Base-by-base conservation (phyloP, 2,797 vertebrate genomes). In the Mycteria americana region DNA sequence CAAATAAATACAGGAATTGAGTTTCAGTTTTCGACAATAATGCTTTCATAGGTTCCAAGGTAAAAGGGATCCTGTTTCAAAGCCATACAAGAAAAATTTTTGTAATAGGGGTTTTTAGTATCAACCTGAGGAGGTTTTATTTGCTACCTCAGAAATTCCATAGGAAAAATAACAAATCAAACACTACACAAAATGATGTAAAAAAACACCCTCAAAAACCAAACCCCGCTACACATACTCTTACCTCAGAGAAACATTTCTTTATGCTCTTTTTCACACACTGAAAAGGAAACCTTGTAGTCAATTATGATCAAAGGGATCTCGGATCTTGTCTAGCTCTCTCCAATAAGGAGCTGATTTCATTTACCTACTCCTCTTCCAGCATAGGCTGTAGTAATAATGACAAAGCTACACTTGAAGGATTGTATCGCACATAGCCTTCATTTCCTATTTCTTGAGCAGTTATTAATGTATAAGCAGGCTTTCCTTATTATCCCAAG, bases 201-300 rank as follows among this genome's bases (percentile, higher is more conserved):
- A 83, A 76, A 3, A 1, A 23, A 0, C 9, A 21, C 24, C 14
- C 15, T 75, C 30, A 67, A 75, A 72, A 17, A 1, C 13, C 39
- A 9, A 51, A 18, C 0, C 5, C 4, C 2, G 31, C 8, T 15
- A 23, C 35, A 6, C 43, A 24, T 2, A 27, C 18, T 25, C 37
- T 56, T 65, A 56, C 19, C 30, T 78, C 18, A 64, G n/a, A 57
- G 27, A 67, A 54, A 0, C 17, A 21, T 2, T 46, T 50, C 13
- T 41, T 82, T 72, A 21, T 53, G 54, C 13, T 77, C 13, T 73
- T 92, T 67, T 79, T 87, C 50, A 45, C 13, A 43, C 24, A 4
- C 3, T 57, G 27, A 14, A 56, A 91, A 81, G 31, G 24, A 84
- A 93, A 72, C 2, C 7, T 15, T 53, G 3, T n/a, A 53, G 57